Evolutionary conservation across 2,888 invertebrate genomes (phyloP).

Genomic region (Dioctria linearis): DNA sequence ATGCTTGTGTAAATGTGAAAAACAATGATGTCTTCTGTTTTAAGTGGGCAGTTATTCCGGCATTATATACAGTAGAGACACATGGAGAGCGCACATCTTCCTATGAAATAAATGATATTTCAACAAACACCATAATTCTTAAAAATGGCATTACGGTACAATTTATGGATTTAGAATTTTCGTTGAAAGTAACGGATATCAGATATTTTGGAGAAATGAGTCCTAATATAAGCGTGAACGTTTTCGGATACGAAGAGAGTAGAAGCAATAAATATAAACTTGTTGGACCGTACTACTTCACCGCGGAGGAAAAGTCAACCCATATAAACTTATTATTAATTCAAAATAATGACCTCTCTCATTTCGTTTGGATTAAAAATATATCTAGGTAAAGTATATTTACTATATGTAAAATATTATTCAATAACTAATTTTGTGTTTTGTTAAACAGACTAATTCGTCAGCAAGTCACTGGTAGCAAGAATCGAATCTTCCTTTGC

Average conservation of each 20-base stretch:
- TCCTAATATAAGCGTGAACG: background rate
- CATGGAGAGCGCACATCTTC: background rate
- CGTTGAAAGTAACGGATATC: background rate
- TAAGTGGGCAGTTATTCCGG: background rate
- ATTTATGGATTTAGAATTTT: background rate
- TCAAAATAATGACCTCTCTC: background rate
- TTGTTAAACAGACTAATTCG: background rate
- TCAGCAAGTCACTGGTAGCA: background rate
- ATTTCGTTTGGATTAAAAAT: background rate
- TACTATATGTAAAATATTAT: background rate
- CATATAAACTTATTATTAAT: background rate
- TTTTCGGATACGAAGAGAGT: background rate
- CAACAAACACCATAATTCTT: background rate
- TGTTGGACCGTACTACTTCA: background rate
- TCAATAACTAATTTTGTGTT: background rate
- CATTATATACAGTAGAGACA: background rate
- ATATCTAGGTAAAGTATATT: constrained; percentile 1
- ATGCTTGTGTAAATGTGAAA: background rate
- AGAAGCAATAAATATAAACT: background rate
- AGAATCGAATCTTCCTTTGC: background rate
- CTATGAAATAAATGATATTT: no score
- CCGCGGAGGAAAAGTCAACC: background rate
- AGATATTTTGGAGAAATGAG: background rate
- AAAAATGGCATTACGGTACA: background rate
- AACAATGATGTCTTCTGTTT: background rate